Base-by-base conservation (phyloP, 1,140 invertebrate genomes). In the Conus ventricosus region DNA sequence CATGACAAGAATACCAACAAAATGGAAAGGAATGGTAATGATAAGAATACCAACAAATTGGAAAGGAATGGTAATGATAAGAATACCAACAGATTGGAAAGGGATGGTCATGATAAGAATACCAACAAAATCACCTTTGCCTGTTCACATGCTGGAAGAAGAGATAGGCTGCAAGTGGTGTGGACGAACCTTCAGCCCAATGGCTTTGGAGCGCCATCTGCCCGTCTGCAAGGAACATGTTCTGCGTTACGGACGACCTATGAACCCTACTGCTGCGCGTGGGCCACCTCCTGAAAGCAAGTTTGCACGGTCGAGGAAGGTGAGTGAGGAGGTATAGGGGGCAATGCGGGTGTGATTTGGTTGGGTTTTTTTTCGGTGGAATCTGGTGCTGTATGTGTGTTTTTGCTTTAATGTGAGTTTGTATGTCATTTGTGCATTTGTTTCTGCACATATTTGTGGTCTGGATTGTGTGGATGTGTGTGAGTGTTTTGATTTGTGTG, bases 141-240 rank as follows among this genome's bases (percentile, higher is more conserved):
- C 39, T 39, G 39, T 39, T 39, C 39, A 39, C 39, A 39, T 39
- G 39, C 39, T 84, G 25, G 11, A 54, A 91, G 90, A 85, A n/a
- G 75, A 84, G 20, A 55, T 87, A 15, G 25, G 84, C 1, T 92
- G 92, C 89, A 88, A 88, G n/a, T 92, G 87, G 84, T 92, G 92
- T 89, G 90, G 89, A 0, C 84, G 92, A 8, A 78, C 81, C 7
- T 92, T 91, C 85, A 91, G 87, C 75, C 84, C 88, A 20, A 63
- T 85, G 76, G 89, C 90, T 7, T 88, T 90, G 0, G 87, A 90
- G n/a, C 87, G 88, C 39, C 92, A 92, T 75, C 88, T 91, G 10
- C 92, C 91, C 1, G 89, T 91, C 88, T 92, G 92, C 88, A 90
- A 91, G 85, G 91, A 91, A 76, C 91, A 90, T 89, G 90, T 91